Conservation (phyloP, 2,797 vertebrate genomes). For the Hypotaenidia okinawae region DNA sequence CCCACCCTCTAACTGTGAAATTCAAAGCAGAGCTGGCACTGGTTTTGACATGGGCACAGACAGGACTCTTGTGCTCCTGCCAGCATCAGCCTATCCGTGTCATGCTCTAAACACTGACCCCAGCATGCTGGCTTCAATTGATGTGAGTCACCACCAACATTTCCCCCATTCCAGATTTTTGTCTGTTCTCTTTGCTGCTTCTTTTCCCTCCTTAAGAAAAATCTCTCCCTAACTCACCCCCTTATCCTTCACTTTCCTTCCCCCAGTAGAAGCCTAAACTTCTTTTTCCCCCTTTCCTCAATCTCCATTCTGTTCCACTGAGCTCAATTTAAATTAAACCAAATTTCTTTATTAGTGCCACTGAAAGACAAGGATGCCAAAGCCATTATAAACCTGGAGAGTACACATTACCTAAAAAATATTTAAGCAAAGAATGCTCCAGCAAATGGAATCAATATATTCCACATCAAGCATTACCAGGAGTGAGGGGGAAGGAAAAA, state of each 20-base stretch:
- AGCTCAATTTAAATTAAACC: constrained; percentile 63
- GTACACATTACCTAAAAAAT: constrained; percentile 54
- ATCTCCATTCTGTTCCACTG: constrained; percentile 6
- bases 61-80: not conserved
- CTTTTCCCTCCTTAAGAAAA: not conserved
- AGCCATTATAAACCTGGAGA: constrained; percentile 18
- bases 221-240: not conserved
- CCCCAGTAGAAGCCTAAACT: not conserved
- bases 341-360: constrained; percentile 65
- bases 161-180: not conserved
- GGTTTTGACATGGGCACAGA: not conserved
- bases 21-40: not conserved
- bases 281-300: not conserved
- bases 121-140: not conserved
- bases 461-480: constrained; percentile 33
- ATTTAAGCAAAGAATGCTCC: constrained; percentile 55
- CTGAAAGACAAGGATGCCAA: constrained; percentile 15
- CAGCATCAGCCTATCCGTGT: not conserved
- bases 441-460: constrained; percentile 69
- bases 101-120: not conserved
- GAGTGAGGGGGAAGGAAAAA: not conserved
- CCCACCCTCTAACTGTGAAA: not conserved
- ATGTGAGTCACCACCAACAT: accelerated
- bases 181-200: not conserved
- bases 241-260: not conserved